Evolutionary conservation across 2,113 vertebrate species (phyloP).

Genomic region (Boulengeromyrus knoepffleri): DNA sequence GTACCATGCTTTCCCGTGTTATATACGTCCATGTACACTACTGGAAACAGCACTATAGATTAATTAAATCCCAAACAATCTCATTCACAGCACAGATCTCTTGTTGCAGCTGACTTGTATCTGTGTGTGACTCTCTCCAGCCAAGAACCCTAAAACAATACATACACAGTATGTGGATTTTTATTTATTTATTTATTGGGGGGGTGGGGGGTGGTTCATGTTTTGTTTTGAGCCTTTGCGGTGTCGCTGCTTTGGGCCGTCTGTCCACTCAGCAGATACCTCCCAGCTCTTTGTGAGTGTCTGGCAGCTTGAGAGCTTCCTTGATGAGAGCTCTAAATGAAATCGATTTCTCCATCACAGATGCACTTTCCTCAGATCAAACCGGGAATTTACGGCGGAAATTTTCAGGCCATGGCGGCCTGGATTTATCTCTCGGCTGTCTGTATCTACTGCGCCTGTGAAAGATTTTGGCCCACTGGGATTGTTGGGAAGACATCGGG

Average conservation of each 20-base stretch:
- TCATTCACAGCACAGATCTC: neutral
- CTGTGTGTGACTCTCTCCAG: neutral
- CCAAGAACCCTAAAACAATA: neutral
- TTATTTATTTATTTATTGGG: neutral
- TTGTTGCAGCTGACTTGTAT: neutral
- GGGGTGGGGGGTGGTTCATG: neutral
- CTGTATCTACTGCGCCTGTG: slow-evolving; percentile 29
- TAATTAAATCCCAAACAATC: neutral
- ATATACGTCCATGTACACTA: neutral
- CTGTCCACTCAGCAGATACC: neutral
- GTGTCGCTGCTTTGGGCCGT: neutral
- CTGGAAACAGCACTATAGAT: neutral
- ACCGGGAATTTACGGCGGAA: slow-evolving; percentile 35
- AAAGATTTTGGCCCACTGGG: slow-evolving; percentile 24
- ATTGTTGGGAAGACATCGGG: slow-evolving; percentile 20
- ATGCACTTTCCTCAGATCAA: slow-evolving; percentile 34
- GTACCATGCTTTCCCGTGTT: neutral
- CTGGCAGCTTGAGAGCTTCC: slow-evolving; percentile 27
- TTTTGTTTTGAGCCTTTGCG: neutral
- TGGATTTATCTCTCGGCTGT: slow-evolving; percentile 34
- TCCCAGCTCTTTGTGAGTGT: slow-evolving; percentile 32
- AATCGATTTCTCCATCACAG: slow-evolving; percentile 46
- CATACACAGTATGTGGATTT: neutral
- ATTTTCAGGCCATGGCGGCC: slow-evolving; percentile 32
- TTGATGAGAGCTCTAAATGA: slow-evolving; percentile 50